Evolutionary conservation across 2,888 invertebrate genomes (phyloP).

Genomic region (Drosophila kanekoi): DNA sequence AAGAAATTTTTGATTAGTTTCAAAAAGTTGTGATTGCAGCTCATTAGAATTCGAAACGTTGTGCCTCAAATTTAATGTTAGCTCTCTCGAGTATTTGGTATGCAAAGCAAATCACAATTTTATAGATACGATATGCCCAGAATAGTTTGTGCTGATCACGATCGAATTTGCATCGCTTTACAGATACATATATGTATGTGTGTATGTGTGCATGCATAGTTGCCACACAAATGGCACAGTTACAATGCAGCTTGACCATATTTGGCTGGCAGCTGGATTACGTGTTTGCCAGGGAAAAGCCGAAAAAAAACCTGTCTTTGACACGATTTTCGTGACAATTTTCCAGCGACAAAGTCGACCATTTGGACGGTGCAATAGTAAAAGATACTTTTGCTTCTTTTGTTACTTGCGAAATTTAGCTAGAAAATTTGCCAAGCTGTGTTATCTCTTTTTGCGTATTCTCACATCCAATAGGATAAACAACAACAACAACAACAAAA

Average conservation of each 20-base stretch:
- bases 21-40: conserved; percentile 38
- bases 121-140: conserved; percentile 36
- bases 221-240: conserved; percentile 46
- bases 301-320: conserved; percentile 43
- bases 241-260: conserved; percentile 47
- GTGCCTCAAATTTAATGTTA: conserved; percentile 27
- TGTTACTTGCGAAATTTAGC: conserved; percentile 29
- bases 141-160: conserved; percentile 64
- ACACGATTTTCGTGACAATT: conserved; percentile 42
- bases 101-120: conserved; percentile 61
- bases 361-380: conserved; percentile 1
- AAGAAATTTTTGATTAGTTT: conserved; percentile 57
- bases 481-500: conserved; percentile 54
- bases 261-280: conserved; percentile 29
- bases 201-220: neutral
- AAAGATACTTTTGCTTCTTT: conserved; percentile 25
- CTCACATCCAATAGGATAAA: conserved; percentile 40
- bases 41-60: conserved; percentile 60
- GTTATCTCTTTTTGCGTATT: conserved; percentile 8
- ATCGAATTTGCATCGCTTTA: conserved; percentile 49
- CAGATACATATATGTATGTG: conserved; percentile 2
- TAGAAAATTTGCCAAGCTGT: conserved; percentile 28
- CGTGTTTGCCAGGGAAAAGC: conserved; percentile 21
- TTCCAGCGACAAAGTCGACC: conserved; percentile 4
- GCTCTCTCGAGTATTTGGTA: conserved; percentile 58